Conservation (phyloP, 1,140 invertebrate genomes). For the Magallana ariakensis region DNA sequence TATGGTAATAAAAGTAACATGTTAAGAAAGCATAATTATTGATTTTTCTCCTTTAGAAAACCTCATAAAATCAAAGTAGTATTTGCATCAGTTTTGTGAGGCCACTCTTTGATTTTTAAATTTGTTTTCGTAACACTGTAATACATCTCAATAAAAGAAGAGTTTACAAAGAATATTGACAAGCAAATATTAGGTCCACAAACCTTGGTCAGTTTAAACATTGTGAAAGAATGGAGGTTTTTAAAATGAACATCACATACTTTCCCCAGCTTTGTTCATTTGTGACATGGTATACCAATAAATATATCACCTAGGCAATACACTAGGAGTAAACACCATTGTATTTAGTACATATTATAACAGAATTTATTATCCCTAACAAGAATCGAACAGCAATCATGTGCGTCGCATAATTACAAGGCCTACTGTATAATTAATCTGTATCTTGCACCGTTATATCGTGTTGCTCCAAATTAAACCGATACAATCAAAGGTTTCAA, state of each 20-base stretch:
- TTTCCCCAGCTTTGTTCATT: neutral
- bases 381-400: too few relatives aligned
- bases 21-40: neutral
- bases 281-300: too few relatives aligned
- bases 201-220: slow-evolving; percentile 3
- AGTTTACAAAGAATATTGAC: slow-evolving; percentile 26
- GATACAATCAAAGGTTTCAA: too few relatives aligned
- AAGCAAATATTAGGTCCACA: neutral
- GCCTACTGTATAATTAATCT: too few relatives aligned
- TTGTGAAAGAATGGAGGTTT: neutral
- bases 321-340: too few relatives aligned
- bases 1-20: neutral
- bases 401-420: too few relatives aligned
- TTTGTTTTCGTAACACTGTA: slow-evolving; percentile 10
- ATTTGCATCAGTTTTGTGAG: slow-evolving; percentile 12
- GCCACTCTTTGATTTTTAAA: slow-evolving; percentile 5
- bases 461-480: too few relatives aligned
- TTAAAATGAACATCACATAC: neutral
- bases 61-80: neutral
- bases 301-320: too few relatives aligned
- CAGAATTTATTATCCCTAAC: too few relatives aligned
- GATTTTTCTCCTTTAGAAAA: neutral
- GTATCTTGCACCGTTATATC: too few relatives aligned
- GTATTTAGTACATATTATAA: too few relatives aligned
- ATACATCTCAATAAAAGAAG: slow-evolving; percentile 20